Evolutionary conservation across 1,140 invertebrate genomes (phyloP).

Genomic region (Ephestia elutella): DNA sequence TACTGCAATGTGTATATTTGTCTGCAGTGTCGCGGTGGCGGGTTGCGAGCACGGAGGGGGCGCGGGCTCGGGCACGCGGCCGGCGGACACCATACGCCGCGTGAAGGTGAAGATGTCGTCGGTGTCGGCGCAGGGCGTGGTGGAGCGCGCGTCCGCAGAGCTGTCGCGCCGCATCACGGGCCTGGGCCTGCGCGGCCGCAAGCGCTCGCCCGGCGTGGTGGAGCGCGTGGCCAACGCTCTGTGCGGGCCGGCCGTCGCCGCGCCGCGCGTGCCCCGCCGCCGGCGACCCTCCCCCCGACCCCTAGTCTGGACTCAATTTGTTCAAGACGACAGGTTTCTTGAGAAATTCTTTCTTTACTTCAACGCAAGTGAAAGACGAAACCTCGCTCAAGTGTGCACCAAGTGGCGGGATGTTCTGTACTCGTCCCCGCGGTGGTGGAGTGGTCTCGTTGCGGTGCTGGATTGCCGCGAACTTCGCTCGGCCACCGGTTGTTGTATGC

Average conservation of each 20-base stretch:
- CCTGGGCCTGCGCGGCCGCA: slow-evolving; percentile 83
- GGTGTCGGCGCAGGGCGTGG: slow-evolving; percentile 86
- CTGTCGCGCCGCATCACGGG: slow-evolving; percentile 91
- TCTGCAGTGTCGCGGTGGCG: slow-evolving; percentile 48
- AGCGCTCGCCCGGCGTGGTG: slow-evolving; percentile 79
- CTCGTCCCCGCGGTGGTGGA: slow-evolving; percentile 87
- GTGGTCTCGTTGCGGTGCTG: slow-evolving; percentile 86
- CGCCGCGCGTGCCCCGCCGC: slow-evolving; percentile 46
- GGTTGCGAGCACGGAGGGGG: slow-evolving; percentile 47
- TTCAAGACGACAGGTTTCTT: slow-evolving; percentile 89
- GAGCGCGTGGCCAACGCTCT: slow-evolving; percentile 89
- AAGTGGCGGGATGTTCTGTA: slow-evolving; percentile 92
- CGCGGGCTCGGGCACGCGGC: slow-evolving; percentile 38
- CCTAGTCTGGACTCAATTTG: slow-evolving; percentile 83
- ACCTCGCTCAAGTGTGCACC: slow-evolving; percentile 87
- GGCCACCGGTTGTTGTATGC: slow-evolving; percentile 78
- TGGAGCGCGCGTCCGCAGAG: slow-evolving; percentile 91
- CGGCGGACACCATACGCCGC: slow-evolving; percentile 65
- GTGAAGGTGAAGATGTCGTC: slow-evolving; percentile 73
- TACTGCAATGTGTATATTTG: background rate
- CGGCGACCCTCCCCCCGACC: slow-evolving; percentile 56
- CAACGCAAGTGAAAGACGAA: slow-evolving; percentile 82
- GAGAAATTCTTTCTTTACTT: slow-evolving; percentile 91
- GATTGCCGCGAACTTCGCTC: slow-evolving; percentile 86
- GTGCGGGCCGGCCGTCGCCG: slow-evolving; percentile 76